Conservation (phyloP, 2,797 vertebrate genomes). For the Ptychadena robeensis region DNA sequence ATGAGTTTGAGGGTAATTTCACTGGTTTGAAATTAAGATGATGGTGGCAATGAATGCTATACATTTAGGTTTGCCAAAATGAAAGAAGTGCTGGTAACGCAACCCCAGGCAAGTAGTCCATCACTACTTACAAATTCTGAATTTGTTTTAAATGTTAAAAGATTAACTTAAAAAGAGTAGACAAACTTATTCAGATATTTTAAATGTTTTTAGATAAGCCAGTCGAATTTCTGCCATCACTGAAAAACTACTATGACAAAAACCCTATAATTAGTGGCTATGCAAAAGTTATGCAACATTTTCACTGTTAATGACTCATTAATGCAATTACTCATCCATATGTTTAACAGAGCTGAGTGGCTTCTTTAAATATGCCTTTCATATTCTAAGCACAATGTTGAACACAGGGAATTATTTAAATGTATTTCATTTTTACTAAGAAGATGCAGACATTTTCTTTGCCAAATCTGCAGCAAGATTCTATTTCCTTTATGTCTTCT, state of each 20-base stretch:
- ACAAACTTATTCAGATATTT: too few relatives aligned
- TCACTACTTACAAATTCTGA: too few relatives aligned
- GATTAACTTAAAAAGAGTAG: too few relatives aligned
- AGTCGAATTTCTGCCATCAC: too few relatives aligned
- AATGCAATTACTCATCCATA: neutral
- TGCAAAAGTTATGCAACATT: neutral
- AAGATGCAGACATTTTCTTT: conserved; percentile 10
- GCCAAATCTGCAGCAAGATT: conserved; percentile 6
- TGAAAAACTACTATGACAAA: neutral
- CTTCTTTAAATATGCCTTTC: conserved; percentile 27
- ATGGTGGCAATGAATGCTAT: too few relatives aligned
- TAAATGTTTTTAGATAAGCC: too few relatives aligned
- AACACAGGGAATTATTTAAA: conserved; percentile 42
- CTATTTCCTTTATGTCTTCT: conserved; percentile 1
- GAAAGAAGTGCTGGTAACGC: too few relatives aligned
- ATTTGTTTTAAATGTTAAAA: too few relatives aligned
- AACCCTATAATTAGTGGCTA: neutral
- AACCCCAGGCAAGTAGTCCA: too few relatives aligned
- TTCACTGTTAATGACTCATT: conserved; percentile 8
- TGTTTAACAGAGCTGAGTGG: neutral
- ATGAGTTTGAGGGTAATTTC: too few relatives aligned
- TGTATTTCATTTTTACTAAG: conserved; percentile 23
- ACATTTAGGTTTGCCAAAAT: too few relatives aligned
- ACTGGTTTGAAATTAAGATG: too few relatives aligned
- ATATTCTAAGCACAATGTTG: conserved; percentile 14